These are phyloP conservation scores for Cladorhizidae sp. DNA, from an alignment of 37 sponge, comb jelly and placozoan genomes.

Conservation along the genomic window DNA sequence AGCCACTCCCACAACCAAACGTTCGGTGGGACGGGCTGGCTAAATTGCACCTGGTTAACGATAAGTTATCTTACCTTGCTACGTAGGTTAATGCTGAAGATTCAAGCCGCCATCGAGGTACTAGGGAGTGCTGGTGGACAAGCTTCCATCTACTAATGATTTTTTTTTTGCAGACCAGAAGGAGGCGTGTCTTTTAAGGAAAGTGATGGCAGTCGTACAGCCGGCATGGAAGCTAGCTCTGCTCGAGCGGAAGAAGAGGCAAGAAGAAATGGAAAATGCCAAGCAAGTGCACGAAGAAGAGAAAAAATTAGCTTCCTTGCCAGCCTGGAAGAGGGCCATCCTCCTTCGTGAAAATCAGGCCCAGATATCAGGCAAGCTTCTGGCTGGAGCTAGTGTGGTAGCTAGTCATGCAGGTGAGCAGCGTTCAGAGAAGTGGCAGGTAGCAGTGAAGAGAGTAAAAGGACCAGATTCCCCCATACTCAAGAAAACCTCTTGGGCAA, in stretches of 20 bases:
- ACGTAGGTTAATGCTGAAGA: too few relatives aligned
- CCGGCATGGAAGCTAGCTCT: conserved; percentile 85
- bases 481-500: neutral
- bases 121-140: too few relatives aligned
- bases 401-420: neutral
- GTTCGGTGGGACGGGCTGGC: too few relatives aligned
- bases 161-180: too few relatives aligned
- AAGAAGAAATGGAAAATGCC: conserved; percentile 67
- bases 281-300: conserved; percentile 69
- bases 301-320: conserved; percentile 45
- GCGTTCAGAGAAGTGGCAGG: neutral
- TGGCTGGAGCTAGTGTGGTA: neutral
- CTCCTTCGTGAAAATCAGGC: conserved; percentile 16
- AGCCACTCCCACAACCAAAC: too few relatives aligned
- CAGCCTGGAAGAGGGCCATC: conserved; percentile 65
- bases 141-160: too few relatives aligned
- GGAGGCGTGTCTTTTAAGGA: neutral
- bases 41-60: too few relatives aligned
- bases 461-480: neutral
- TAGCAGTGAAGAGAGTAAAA: neutral
- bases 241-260: conserved; percentile 59
- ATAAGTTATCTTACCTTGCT: too few relatives aligned
- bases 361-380: neutral
- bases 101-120: too few relatives aligned
- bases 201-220: neutral